Percentiles rank a stretch among this genome's conserved stretches.
Conservation (phyloP, 2,888 invertebrate species). For the Lasius fuliginosus region DNA sequence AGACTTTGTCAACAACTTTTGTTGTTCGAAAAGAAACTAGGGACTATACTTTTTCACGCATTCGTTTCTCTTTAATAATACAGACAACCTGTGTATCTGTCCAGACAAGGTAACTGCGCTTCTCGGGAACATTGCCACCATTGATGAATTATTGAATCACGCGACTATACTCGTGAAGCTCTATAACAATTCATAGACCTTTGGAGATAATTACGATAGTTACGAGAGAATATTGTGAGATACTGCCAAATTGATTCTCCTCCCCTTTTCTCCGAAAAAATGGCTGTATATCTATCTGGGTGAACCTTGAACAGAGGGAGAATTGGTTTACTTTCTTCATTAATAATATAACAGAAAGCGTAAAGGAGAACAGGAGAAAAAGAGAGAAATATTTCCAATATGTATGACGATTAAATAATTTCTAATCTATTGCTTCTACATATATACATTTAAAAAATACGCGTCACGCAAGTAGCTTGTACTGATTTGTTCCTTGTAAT, state of each 20-base stretch:
- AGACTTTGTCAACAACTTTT: not conserved
- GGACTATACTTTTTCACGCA: not conserved
- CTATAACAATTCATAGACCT: constrained; percentile 5
- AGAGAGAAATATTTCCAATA: constrained; percentile 26
- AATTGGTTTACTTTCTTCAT: not conserved
- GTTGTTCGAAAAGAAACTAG: not conserved
- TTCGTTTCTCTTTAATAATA: constrained; percentile 27
- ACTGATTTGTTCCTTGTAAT: constrained; percentile 69
- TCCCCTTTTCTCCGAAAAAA: constrained; percentile 15
- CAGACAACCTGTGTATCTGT: not conserved
- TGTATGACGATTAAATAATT: constrained; percentile 57
- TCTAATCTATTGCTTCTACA: constrained; percentile 67
- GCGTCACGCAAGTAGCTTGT: constrained; percentile 78
- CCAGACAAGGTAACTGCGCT: not conserved
- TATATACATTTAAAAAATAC: constrained; percentile 57
- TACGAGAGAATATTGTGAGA: constrained; percentile 62
- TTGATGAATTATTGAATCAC: not conserved
- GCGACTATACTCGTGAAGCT: not conserved
- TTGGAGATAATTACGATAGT: constrained; percentile 57
- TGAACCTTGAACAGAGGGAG: constrained; percentile 19
- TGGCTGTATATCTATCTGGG: constrained; percentile 42
- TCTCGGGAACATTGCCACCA: not conserved
- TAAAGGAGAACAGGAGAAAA: not conserved
- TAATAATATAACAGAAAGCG: not conserved
- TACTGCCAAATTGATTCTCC: constrained; percentile 67